phyloP scores from a whole-genome alignment of 2,797 vertebrate genomes.

The Petrocephalus sullivani region DNA sequence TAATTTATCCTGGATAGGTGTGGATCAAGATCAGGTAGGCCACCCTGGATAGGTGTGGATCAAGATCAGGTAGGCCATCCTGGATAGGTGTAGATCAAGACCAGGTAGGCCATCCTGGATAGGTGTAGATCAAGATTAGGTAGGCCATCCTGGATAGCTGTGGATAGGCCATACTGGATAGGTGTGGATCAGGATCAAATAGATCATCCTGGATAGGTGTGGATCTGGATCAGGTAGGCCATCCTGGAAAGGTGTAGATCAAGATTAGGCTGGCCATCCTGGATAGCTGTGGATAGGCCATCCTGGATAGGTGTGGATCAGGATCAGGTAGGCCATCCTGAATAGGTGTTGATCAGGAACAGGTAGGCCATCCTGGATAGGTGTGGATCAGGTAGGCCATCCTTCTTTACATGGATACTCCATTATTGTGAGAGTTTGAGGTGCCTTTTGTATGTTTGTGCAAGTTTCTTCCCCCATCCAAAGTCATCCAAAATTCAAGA shows the following conservation, averaged over 20 bases:
- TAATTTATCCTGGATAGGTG: not conserved
- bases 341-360: not conserved
- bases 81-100: too few relatives aligned
- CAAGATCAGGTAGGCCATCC: too few relatives aligned
- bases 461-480: not conserved
- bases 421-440: too few relatives aligned
- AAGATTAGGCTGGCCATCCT: too few relatives aligned
- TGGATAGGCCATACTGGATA: conserved; percentile 33
- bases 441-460: too few relatives aligned
- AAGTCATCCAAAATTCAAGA: not conserved
- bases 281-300: too few relatives aligned
- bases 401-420: not conserved
- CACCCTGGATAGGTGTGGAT: too few relatives aligned
- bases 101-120: not conserved
- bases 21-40: too few relatives aligned
- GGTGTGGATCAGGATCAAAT: conserved; percentile 35
- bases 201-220: not conserved
- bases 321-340: not conserved
- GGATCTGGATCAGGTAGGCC: too few relatives aligned
- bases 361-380: not conserved
- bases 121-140: too few relatives aligned
- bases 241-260: too few relatives aligned
- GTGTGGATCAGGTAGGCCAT: not conserved
- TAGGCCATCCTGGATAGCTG: conserved; percentile 12
- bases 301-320: not conserved